A percentile compares a stretch with the other conserved stretches of the same genome.
Evolutionary conservation across 64 coral and sea anemone species (phyloP).

Genomic region (Acropora yongei): DNA sequence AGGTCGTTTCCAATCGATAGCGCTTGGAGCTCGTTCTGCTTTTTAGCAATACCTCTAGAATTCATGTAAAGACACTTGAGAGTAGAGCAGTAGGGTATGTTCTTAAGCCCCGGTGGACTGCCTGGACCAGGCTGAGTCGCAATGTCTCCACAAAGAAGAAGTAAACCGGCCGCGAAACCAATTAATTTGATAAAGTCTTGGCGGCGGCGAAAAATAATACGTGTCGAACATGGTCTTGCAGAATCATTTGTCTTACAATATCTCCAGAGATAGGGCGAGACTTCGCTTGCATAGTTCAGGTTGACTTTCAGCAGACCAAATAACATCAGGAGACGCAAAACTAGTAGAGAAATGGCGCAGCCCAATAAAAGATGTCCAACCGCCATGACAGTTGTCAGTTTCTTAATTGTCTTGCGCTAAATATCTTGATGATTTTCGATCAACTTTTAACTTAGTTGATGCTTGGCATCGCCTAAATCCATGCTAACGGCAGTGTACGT

Average conservation of each 20-base stretch:
- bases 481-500: no score
- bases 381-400: no score
- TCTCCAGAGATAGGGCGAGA: slow-evolving; percentile 25
- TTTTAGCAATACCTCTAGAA: background rate
- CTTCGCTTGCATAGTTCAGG: background rate
- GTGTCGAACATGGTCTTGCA: background rate
- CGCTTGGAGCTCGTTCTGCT: slow-evolving; percentile 22
- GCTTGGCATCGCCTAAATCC: background rate
- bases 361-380: background rate
- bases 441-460: background rate
- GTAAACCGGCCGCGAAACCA: background rate
- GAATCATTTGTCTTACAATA: slow-evolving; percentile 18
- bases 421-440: background rate
- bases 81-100: background rate
- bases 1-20: slow-evolving; percentile 29
- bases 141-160: background rate
- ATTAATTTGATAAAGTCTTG: background rate
- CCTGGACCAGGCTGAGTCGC: background rate
- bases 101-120: background rate
- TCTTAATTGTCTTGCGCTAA: background rate
- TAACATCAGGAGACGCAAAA: background rate
- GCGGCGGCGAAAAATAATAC: background rate
- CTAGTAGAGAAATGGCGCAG: background rate
- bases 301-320: background rate
- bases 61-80: slow-evolving; percentile 38